Evolutionary conservation across 2,797 vertebrate genomes (phyloP), one percentile per base, ranked within the genome.

Genomic region (Ptychobarbus kaznakovi): DNA sequence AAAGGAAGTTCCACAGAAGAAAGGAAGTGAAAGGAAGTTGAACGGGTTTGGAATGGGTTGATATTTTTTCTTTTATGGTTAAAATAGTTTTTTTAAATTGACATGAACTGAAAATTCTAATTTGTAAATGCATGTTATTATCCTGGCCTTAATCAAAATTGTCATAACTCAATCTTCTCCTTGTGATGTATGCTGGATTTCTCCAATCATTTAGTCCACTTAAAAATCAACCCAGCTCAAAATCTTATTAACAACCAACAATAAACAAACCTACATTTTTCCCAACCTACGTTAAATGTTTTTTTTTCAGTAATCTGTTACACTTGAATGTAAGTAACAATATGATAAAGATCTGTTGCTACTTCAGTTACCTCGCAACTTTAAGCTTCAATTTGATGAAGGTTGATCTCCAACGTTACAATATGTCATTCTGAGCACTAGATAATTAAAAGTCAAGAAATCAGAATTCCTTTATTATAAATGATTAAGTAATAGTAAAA

Each of bases 41-140:
- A 70, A 42, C 0, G 6, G 3, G 42, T 46, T 73, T 46, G 15
- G 32, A 56, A 25, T 40, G 20, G 32, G 53, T 58, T 77, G 1
- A 15, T 58, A 77, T 51, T 8, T 56, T 74, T 74, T 76, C 20
- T 56, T 56, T 76, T 38, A 56, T 58, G 51, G 51, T 56, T n/a
- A 7, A 38, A 13, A 53, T 58, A 35, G 22, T 76, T 9, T 75
- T 74, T 66, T 66, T 35, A 66, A 32, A 25, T 74, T 51, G 25
- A 16, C 73, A 46, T 9, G 46, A 75, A 53, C 28, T 51, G 15
- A 49, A 75, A 28, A 74, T 75, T 75, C 15, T 49, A 11, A 11
- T 74, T 32, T 53, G 73, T 35, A 38, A 75, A 75, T 35, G 73
- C 44, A 32, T 49, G 72, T 74, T 49, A 74, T 74, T 74, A 11